phyloP scores from a whole-genome alignment of 2,797 vertebrate genomes.

The Chloroceryle inda region DNA sequence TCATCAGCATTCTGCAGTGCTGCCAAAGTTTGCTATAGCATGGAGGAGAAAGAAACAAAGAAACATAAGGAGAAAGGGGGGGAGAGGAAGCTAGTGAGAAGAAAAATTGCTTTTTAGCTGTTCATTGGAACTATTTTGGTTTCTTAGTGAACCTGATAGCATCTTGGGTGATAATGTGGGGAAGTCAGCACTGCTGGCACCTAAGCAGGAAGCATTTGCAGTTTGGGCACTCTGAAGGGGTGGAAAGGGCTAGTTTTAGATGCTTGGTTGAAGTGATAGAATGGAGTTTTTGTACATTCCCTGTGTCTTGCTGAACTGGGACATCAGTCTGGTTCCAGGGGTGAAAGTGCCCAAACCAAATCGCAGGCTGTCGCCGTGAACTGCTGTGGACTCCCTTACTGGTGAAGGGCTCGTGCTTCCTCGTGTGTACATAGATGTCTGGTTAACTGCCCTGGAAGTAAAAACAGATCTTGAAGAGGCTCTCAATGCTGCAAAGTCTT shows the following conservation, averaged over 20 bases:
- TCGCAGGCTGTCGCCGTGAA: not conserved
- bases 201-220: not conserved
- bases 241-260: not conserved
- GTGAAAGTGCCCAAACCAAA: not conserved
- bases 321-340: not conserved
- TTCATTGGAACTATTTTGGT: slow-evolving; percentile 44
- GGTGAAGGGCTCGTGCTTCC: not conserved
- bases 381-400: not conserved
- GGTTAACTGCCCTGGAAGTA: not conserved
- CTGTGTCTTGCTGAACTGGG: not conserved
- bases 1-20: slow-evolving; percentile 60
- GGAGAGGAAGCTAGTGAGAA: slow-evolving; percentile 52
- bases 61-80: slow-evolving; percentile 35
- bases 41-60: slow-evolving; percentile 71
- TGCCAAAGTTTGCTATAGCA: slow-evolving; percentile 63
- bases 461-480: not conserved
- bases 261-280: not conserved
- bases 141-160: slow-evolving; percentile 39
- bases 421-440: not conserved
- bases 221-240: not conserved
- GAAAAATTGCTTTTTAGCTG: slow-evolving; percentile 61
- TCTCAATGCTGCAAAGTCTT: not conserved
- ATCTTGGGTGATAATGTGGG: slow-evolving; percentile 32
- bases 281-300: not conserved
- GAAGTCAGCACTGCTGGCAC: slow-evolving; percentile 26